Conservation (phyloP, 2,113 vertebrate genomes). For the sheep (Ovis aries) region DNA sequence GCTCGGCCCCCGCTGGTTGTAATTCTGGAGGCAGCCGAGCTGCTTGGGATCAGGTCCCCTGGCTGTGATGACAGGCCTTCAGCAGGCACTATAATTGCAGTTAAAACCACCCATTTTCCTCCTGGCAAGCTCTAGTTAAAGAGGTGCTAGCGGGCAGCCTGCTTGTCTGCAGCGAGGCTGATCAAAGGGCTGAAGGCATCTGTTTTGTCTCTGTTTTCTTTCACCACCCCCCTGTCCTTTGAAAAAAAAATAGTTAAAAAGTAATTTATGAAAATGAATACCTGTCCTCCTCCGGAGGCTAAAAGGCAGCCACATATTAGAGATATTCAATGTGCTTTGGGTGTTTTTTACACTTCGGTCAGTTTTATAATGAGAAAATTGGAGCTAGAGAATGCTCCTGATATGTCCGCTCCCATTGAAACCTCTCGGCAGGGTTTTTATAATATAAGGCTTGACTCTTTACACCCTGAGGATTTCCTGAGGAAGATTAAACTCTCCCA, state of each 20-base stretch:
- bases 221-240: slow-evolving; percentile 69
- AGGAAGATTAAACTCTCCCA: slow-evolving; percentile 44
- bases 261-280: slow-evolving; percentile 87
- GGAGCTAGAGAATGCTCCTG: slow-evolving; percentile 48
- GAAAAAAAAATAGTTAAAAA: slow-evolving; percentile 81
- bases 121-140: slow-evolving; percentile 84
- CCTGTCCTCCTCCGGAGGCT: slow-evolving; percentile 80
- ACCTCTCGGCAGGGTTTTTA: slow-evolving; percentile 28
- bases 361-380: slow-evolving; percentile 72
- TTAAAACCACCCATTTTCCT: slow-evolving; percentile 86
- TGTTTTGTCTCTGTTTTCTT: slow-evolving; percentile 89
- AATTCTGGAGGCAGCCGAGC: slow-evolving; percentile 80
- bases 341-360: slow-evolving; percentile 36
- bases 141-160: slow-evolving; percentile 87
- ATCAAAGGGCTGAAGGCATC: slow-evolving; percentile 88
- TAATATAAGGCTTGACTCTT: slow-evolving; percentile 28
- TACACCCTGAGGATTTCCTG: slow-evolving; percentile 56
- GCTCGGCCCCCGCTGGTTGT: slow-evolving; percentile 79
- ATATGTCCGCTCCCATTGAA: slow-evolving; percentile 63
- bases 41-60: slow-evolving; percentile 81
- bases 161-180: slow-evolving; percentile 86
- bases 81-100: slow-evolving; percentile 85
- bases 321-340: slow-evolving; percentile 59
- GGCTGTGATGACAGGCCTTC: slow-evolving; percentile 88
- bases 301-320: slow-evolving; percentile 73